Percentiles rank a stretch among this genome's conserved stretches.
Conservation (phyloP, 1,140 invertebrate genomes). For the Aphidius ervi region DNA sequence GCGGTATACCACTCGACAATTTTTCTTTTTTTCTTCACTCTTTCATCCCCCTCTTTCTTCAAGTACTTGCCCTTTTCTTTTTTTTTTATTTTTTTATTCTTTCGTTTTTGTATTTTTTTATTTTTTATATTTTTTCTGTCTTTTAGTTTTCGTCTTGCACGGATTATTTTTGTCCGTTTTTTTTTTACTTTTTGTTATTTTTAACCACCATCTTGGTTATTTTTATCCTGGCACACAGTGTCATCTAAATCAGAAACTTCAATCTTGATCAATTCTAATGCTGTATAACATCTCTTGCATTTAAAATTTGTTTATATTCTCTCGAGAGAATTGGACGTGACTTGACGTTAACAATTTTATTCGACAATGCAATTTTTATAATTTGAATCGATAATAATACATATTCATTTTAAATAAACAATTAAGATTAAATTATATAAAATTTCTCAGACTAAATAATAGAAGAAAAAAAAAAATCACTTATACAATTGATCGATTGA, state of each 20-base stretch:
- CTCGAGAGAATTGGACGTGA: conserved; percentile 20
- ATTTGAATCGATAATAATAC: too few relatives aligned
- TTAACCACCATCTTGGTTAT: conserved; percentile 8
- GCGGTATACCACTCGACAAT: conserved; percentile 14
- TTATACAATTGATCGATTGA: neutral
- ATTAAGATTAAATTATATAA: neutral
- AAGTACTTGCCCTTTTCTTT: conserved; percentile 9
- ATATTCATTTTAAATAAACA: neutral
- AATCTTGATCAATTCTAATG: conserved; percentile 28
- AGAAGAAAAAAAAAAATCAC: conserved; percentile 7
- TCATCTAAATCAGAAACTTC: conserved; percentile 28
- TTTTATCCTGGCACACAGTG: conserved; percentile 12
- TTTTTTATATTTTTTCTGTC: neutral
- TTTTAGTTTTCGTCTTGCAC: conserved; percentile 12
- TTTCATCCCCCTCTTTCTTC: conserved; percentile 1
- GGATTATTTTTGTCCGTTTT: conserved; percentile 14
- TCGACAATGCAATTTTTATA: too few relatives aligned
- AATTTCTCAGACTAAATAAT: neutral
- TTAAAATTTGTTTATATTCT: conserved; percentile 8
- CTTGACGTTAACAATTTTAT: conserved; percentile 24
- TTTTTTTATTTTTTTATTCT: conserved; percentile 3
- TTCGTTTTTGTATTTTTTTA: conserved; percentile 9
- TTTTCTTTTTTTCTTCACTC: conserved; percentile 6
- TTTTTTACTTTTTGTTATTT: too few relatives aligned
- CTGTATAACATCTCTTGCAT: conserved; percentile 8